These are phyloP conservation scores for Drosophila leontia DNA, from an alignment of 1,140 invertebrate genomes.

Conservation along the genomic window DNA sequence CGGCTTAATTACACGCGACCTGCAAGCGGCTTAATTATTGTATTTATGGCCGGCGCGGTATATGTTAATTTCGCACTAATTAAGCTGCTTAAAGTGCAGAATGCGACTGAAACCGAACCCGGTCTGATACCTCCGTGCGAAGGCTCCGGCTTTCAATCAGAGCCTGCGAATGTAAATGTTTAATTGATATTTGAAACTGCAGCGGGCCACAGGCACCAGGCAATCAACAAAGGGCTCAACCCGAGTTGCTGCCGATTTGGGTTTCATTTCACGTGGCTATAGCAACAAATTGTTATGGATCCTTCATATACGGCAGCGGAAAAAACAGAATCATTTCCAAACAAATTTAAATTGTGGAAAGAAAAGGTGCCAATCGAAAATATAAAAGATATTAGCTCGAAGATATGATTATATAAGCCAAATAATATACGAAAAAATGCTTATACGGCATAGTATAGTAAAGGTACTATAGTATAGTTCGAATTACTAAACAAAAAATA, in stretches of 20 bases:
- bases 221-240: conserved; percentile 29
- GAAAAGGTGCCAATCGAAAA: background rate
- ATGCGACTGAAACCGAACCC: conserved; percentile 23
- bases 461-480: no score
- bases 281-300: conserved; percentile 24
- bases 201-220: conserved; percentile 3
- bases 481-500: no score
- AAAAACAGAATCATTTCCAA: background rate
- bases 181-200: conserved; percentile 65
- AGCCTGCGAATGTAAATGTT: conserved; percentile 35
- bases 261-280: conserved; percentile 32
- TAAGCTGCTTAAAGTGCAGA: conserved; percentile 30
- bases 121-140: background rate
- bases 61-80: conserved; percentile 58
- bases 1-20: conserved; percentile 39
- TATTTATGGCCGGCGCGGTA: conserved; percentile 22
- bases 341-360: background rate
- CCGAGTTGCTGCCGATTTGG: conserved; percentile 24
- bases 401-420: background rate
- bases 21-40: conserved; percentile 45
- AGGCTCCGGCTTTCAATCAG: conserved; percentile 14
- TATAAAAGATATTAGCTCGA: no score
- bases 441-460: no score
- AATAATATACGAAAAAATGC: no score
- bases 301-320: background rate